A percentile compares a stretch with the other conserved stretches of the same genome.
These are phyloP conservation scores for Cinara cedri DNA, from an alignment of 2,888 invertebrate genomes.

Conservation along the genomic window DNA sequence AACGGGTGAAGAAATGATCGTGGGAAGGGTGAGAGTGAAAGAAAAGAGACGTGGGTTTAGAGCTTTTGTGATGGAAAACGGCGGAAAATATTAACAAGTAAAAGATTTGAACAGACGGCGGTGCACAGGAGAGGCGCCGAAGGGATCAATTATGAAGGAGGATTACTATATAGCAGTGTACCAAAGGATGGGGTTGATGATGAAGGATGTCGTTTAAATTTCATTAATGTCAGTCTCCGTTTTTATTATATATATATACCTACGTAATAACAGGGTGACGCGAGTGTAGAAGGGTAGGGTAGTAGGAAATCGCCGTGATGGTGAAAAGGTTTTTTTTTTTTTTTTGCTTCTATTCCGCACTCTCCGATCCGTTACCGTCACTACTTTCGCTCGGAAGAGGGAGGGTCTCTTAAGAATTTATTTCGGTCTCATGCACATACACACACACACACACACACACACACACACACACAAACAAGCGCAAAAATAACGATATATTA, in stretches of 20 bases:
- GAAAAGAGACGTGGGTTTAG: slow-evolving; percentile 52
- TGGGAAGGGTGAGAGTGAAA: background rate
- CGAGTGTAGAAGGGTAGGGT: background rate
- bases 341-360: background rate
- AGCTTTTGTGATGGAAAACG: slow-evolving; percentile 59
- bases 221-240: slow-evolving; percentile 54
- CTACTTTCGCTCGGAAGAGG: no score
- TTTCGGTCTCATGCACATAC: background rate
- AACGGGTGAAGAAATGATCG: background rate
- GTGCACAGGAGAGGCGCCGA: slow-evolving; percentile 20
- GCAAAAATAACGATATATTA: slow-evolving; percentile 40
- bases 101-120: slow-evolving; percentile 46
- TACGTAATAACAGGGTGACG: slow-evolving; percentile 3
- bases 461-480: no score
- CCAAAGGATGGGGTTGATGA: slow-evolving; percentile 54
- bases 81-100: slow-evolving; percentile 59
- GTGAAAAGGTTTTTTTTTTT: background rate
- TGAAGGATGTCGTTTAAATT: slow-evolving; percentile 57
- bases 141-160: slow-evolving; percentile 56
- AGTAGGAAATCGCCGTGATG: background rate
- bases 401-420: slow-evolving; percentile 51
- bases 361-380: no score
- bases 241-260: slow-evolving; percentile 29
- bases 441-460: no score
- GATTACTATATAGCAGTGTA: slow-evolving; percentile 36